Percentiles rank a stretch among this genome's conserved stretches.
phyloP scores from a whole-genome alignment of 2,797 vertebrate genomes.

The Chrysolophus pictus region DNA sequence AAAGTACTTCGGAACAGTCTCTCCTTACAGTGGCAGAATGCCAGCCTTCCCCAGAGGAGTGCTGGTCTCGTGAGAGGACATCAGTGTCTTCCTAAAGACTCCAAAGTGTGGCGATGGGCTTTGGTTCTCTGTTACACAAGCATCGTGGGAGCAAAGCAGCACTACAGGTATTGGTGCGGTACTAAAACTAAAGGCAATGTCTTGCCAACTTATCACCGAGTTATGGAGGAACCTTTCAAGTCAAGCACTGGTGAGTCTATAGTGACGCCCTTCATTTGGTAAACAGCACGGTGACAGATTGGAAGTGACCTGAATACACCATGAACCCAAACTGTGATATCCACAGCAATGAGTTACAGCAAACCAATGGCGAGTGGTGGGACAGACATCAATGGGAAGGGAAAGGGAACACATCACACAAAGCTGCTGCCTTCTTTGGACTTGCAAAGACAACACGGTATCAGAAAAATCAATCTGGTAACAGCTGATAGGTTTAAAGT shows the following conservation, averaged over 20 bases:
- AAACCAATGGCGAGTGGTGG: background rate
- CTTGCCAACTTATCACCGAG: background rate
- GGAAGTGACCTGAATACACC: background rate
- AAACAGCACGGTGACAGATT: background rate
- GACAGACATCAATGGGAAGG: background rate
- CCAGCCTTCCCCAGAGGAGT: slow-evolving; percentile 44
- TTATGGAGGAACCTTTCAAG: slow-evolving; percentile 22
- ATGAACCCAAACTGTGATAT: background rate
- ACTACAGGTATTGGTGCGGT: background rate
- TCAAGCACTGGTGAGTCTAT: background rate
- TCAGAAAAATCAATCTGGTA: background rate
- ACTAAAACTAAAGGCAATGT: slow-evolving; percentile 12
- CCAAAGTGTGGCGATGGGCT: slow-evolving; percentile 6
- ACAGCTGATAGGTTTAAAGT: background rate
- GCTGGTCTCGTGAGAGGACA: slow-evolving; percentile 36
- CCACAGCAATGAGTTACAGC: background rate
- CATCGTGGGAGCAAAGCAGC: slow-evolving; percentile 6
- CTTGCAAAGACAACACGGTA: background rate
- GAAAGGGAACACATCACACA: background rate
- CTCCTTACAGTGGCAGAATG: slow-evolving; percentile 48
- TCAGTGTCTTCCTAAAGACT: slow-evolving; percentile 40
- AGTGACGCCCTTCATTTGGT: background rate
- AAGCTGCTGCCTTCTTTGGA: background rate
- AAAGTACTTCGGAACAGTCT: slow-evolving; percentile 73
- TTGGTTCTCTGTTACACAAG: slow-evolving; percentile 24